phyloP scores from a whole-genome alignment of 1,140 invertebrate genomes.

The Drosophila micromelanica region DNA sequence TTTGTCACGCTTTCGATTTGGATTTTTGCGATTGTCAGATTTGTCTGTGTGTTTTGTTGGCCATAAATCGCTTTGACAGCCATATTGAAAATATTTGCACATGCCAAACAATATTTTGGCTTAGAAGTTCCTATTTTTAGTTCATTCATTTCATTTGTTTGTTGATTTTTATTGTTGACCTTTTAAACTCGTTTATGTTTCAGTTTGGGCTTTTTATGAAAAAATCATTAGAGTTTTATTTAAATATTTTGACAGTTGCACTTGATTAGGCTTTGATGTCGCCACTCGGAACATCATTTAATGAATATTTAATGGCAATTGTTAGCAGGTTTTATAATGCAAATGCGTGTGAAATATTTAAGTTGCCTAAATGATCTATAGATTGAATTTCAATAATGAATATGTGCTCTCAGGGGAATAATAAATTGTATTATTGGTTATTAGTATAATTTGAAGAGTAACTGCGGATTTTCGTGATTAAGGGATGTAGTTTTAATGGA shows the following conservation, averaged over 20 bases:
- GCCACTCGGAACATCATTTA: neutral
- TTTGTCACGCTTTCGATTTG: constrained; percentile 55
- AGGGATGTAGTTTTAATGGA: neutral
- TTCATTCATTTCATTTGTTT: constrained; percentile 10
- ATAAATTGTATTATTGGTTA: neutral
- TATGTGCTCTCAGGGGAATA: neutral
- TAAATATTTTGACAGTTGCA: constrained; percentile 61
- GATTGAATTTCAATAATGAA: neutral
- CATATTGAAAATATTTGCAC: constrained; percentile 52
- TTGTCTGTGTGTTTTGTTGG: constrained; percentile 35
- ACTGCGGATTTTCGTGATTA: no score
- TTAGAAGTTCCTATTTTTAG: constrained; percentile 17
- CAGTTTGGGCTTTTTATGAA: neutral
- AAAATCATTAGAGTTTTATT: constrained; percentile 57
- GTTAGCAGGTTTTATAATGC: constrained; percentile 29
- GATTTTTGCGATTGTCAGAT: constrained; percentile 40
- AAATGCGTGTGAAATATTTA: constrained; percentile 35
- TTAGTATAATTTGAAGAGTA: neutral
- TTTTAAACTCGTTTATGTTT: constrained; percentile 39
- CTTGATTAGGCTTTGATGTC: constrained; percentile 23
- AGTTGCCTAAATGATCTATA: constrained; percentile 3
- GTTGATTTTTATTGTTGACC: constrained; percentile 10
- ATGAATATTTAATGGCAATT: constrained; percentile 58
- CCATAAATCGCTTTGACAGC: constrained; percentile 46
- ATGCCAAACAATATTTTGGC: constrained; percentile 30